Evolutionary conservation across 2,888 invertebrate genomes (phyloP).

Genomic region (Onthophagus sagittarius): DNA sequence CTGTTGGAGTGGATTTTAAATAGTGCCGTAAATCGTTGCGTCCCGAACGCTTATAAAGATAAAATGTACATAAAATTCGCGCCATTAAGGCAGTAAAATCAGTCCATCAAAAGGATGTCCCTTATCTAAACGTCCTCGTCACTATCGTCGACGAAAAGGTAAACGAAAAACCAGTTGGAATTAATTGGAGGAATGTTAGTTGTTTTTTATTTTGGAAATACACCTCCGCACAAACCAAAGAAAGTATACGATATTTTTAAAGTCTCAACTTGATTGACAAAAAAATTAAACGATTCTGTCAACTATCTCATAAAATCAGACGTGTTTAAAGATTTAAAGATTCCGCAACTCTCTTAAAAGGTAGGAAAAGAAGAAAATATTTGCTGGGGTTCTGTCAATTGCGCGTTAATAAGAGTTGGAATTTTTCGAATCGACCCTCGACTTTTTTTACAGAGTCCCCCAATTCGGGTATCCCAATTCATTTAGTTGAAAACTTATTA

Average conservation of each 20-base stretch:
- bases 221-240: neutral
- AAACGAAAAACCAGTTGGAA: neutral
- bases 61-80: slow-evolving; percentile 23
- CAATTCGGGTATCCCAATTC: neutral
- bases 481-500: neutral
- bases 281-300: neutral
- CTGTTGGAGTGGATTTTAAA: neutral
- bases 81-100: slow-evolving; percentile 23
- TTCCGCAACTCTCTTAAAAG: neutral
- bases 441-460: neutral
- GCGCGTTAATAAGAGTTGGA: neutral
- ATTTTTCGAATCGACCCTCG: neutral
- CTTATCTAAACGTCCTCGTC: slow-evolving; percentile 19
- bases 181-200: neutral
- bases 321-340: neutral
- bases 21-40: neutral
- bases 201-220: neutral
- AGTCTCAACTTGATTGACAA: neutral
- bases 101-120: slow-evolving; percentile 21
- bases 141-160: neutral
- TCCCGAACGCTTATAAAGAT: slow-evolving; percentile 10
- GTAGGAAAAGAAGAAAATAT: neutral
- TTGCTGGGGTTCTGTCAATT: neutral
- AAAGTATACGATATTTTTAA: neutral
- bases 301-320: neutral